Conservation (phyloP, 2,797 vertebrate genomes). For the Eidolon dupreanum region DNA sequence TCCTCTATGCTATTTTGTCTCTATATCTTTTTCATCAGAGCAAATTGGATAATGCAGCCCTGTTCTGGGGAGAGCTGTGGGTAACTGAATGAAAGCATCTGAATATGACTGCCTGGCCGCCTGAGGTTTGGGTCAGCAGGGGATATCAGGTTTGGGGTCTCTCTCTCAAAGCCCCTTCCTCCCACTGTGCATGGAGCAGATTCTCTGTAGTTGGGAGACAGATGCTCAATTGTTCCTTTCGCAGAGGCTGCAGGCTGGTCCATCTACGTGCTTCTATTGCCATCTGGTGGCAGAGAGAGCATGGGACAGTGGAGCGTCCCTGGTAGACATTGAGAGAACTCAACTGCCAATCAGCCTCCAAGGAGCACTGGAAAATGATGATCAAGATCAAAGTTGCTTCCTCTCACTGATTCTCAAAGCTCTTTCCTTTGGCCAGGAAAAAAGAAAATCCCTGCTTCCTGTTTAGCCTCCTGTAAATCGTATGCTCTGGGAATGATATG, state of each 20-base stretch:
- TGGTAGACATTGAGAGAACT: not conserved
- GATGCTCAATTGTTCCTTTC: not conserved
- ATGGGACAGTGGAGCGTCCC: not conserved
- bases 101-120: not conserved
- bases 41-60: not conserved
- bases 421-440: not conserved
- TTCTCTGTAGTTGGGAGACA: constrained; percentile 25
- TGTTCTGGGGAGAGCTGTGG: not conserved
- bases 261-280: constrained; percentile 78
- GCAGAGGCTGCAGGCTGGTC: fast-evolving
- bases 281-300: constrained; percentile 82
- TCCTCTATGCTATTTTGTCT: not conserved
- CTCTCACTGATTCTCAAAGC: not conserved
- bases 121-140: not conserved
- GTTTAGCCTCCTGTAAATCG: not conserved
- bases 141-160: not conserved
- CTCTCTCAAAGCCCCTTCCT: not conserved
- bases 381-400: not conserved
- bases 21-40: not conserved
- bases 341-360: not conserved
- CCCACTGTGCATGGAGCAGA: constrained; percentile 31
- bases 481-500: not conserved
- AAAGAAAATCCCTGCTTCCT: not conserved
- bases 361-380: not conserved
- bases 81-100: not conserved